phyloP scores from a whole-genome alignment of 2,113 vertebrate species.

The Canis aureus region DNA sequence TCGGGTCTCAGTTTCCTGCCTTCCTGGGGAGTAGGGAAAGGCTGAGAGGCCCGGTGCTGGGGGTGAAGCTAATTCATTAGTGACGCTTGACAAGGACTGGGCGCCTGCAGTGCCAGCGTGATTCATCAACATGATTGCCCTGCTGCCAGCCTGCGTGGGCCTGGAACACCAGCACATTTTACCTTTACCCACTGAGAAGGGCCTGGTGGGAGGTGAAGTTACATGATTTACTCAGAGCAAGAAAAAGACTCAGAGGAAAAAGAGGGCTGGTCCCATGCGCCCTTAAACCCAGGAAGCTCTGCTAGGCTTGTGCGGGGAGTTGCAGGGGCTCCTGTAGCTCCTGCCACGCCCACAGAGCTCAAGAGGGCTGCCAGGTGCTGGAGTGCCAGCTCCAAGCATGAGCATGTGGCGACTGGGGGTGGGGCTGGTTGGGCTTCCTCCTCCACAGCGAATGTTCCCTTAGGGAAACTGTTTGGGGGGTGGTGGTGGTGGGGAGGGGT shows the following conservation, averaged over 20 bases:
- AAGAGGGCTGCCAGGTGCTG: conserved; percentile 12
- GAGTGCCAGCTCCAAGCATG: neutral
- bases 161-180: conserved; percentile 55
- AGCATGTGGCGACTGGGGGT: conserved; percentile 41
- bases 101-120: conserved; percentile 55
- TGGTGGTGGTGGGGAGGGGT: neutral
- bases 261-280: neutral
- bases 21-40: neutral
- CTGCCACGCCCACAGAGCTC: neutral
- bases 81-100: conserved; percentile 44
- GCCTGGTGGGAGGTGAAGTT: conserved; percentile 74
- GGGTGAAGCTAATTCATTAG: conserved; percentile 74
- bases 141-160: conserved; percentile 79
- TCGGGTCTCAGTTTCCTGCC: conserved; percentile 58
- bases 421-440: conserved; percentile 8
- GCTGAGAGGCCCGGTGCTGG: conserved; percentile 49
- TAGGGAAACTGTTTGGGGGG: neutral
- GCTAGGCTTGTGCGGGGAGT: neutral
- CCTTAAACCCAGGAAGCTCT: neutral
- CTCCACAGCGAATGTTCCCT: conserved; percentile 63
- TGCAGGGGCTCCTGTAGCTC: neutral
- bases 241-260: neutral
- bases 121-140: conserved; percentile 73
- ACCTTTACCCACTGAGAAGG: conserved; percentile 71
- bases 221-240: neutral